Evolutionary conservation across 2,888 invertebrate species (phyloP).

Genomic region (Torymus aiolomorphi): DNA sequence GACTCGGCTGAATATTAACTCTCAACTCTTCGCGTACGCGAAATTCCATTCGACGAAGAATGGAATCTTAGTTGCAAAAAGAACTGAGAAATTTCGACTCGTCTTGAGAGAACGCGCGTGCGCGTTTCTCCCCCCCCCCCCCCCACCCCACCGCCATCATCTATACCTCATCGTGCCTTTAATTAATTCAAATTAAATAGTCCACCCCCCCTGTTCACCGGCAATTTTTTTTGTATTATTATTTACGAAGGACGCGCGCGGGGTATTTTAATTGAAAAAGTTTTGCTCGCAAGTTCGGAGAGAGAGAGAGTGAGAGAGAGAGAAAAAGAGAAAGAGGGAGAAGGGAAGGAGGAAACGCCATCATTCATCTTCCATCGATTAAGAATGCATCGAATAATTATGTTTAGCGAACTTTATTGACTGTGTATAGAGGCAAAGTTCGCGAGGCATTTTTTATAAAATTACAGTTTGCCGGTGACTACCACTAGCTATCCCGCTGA

Average conservation of each 20-base stretch:
- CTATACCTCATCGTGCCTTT: not conserved
- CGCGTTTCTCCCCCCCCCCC: too few species aligned
- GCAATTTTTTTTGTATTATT: conserved; percentile 44
- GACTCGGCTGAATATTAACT: too few species aligned
- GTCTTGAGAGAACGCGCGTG: too few species aligned
- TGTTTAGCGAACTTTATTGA: conserved; percentile 52
- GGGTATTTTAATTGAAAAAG: conserved; percentile 55
- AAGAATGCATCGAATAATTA: conserved; percentile 58
- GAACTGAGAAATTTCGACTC: too few species aligned
- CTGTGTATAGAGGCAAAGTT: conserved; percentile 37
- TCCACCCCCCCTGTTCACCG: conserved; percentile 4
- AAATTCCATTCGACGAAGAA: conserved; percentile 21
- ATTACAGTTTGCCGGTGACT: conserved; percentile 27
- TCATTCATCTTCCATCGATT: conserved; percentile 55
- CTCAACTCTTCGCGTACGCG: not conserved
- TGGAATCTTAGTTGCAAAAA: conserved; percentile 5
- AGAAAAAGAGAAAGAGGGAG: too few species aligned
- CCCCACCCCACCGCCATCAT: too few species aligned
- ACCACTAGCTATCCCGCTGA: conserved; percentile 2
- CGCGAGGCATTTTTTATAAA: conserved; percentile 36
- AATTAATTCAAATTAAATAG: conserved; percentile 50
- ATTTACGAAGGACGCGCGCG: conserved; percentile 42
- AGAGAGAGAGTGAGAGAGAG: too few species aligned
- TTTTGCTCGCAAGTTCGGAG: conserved; percentile 22
- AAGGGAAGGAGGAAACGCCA: conserved; percentile 34